phyloP scores from a whole-genome alignment of 2,888 invertebrate genomes.

The Agriopis marginaria region DNA sequence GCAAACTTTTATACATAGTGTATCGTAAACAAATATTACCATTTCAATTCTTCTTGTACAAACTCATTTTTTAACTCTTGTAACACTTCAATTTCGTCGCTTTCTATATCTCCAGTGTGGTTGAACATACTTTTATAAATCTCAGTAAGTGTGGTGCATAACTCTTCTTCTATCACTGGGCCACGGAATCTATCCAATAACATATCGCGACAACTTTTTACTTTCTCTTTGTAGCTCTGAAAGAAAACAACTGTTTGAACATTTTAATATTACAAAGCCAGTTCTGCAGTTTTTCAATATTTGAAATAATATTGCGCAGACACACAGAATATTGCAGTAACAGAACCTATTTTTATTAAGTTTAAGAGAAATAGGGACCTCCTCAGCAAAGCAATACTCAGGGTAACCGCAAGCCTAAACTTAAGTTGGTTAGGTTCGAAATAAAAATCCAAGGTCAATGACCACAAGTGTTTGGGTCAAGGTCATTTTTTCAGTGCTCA shows the following conservation, averaged over 20 bases:
- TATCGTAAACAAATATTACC: slow-evolving; percentile 54
- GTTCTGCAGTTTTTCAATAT: no score
- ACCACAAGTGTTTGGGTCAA: no score
- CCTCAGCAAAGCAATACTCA: no score
- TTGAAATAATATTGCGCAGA: no score
- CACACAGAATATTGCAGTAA: background rate
- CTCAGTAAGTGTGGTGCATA: slow-evolving; percentile 65
- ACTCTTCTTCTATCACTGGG: slow-evolving; percentile 57
- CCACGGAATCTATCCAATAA: slow-evolving; percentile 72
- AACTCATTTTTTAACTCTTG: slow-evolving; percentile 75
- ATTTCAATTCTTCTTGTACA: slow-evolving; percentile 76
- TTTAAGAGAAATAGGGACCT: no score
- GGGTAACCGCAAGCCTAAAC: no score
- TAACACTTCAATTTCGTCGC: slow-evolving; percentile 68
- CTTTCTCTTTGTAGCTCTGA: slow-evolving; percentile 75
- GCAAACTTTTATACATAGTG: background rate
- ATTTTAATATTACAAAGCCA: background rate
- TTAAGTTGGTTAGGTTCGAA: no score
- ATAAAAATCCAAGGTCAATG: no score
- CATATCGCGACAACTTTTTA: slow-evolving; percentile 72
- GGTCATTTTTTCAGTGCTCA: no score
- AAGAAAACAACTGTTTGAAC: slow-evolving; percentile 34
- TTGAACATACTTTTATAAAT: slow-evolving; percentile 73
- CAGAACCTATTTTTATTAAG: background rate
- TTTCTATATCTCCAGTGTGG: slow-evolving; percentile 56